Evolutionary conservation across 2,113 vertebrate genomes (phyloP).

Genomic region (Agapornis roseicollis): DNA sequence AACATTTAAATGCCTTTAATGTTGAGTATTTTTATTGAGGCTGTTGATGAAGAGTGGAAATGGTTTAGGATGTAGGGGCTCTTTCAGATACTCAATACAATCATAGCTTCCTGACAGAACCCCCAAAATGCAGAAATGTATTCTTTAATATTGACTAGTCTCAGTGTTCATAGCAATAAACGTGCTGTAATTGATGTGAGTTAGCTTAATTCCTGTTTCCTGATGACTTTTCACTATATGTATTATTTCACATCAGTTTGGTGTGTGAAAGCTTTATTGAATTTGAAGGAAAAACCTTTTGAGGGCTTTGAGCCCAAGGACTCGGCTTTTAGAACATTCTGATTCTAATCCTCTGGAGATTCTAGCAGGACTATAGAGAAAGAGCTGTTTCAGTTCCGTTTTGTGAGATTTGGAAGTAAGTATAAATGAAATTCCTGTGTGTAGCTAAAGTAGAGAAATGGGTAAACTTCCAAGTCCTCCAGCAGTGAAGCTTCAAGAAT

Average conservation of each 20-base stretch:
- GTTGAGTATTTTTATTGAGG: neutral
- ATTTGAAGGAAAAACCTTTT: neutral
- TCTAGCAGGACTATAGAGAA: neutral
- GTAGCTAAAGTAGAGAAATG: neutral
- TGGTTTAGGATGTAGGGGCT: neutral
- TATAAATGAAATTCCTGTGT: neutral
- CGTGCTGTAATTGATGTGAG: neutral
- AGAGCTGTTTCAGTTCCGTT: neutral
- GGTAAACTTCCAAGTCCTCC: neutral
- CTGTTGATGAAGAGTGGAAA: neutral
- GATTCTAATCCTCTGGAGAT: neutral
- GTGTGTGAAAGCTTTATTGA: neutral
- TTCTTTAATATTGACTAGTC: neutral
- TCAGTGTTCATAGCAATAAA: neutral
- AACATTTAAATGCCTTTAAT: neutral
- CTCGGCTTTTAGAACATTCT: neutral
- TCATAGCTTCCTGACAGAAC: neutral
- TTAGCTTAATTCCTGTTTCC: neutral
- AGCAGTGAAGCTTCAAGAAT: neutral
- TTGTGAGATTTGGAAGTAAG: neutral
- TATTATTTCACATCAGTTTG: neutral
- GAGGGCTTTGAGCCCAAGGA: neutral
- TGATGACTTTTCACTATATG: neutral
- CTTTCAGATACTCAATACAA: neutral
- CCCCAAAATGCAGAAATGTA: neutral